A percentile compares a stretch with the other conserved stretches of the same genome.
Evolutionary conservation across 2,113 vertebrate species (phyloP).

Genomic region (Cyprinus carpio): DNA sequence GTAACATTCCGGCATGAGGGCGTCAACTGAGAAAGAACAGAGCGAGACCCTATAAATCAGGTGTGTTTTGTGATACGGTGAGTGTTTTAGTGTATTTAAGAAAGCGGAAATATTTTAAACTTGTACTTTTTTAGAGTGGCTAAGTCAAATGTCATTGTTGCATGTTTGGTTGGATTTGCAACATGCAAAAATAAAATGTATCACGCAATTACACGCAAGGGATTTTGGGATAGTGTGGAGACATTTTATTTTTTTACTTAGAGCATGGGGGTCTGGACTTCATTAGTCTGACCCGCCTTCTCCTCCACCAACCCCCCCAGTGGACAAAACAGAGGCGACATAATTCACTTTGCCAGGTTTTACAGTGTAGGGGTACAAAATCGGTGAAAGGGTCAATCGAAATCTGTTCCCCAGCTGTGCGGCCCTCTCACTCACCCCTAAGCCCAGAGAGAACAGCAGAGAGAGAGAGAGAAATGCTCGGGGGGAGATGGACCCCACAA

Average conservation of each 20-base stretch:
- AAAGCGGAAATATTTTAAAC: slow-evolving; percentile 1
- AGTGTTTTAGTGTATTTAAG: slow-evolving; percentile 15
- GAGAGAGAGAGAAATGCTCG: slow-evolving; percentile 15
- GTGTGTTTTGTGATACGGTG: not conserved
- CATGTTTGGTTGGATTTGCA: not conserved
- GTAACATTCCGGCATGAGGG: slow-evolving; percentile 16
- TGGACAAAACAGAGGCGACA: slow-evolving; percentile 60
- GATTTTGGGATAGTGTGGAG: not conserved
- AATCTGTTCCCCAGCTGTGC: slow-evolving; percentile 66
- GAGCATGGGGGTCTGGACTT: slow-evolving; percentile 58
- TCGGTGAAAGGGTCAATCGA: slow-evolving; percentile 59
- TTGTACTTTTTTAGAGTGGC: not conserved
- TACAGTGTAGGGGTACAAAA: slow-evolving; percentile 60
- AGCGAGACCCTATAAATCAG: not conserved
- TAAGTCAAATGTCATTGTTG: not conserved
- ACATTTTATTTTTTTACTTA: slow-evolving; percentile 6
- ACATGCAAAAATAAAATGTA: not conserved
- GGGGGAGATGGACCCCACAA: slow-evolving; percentile 29
- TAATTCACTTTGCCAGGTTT: slow-evolving; percentile 67
- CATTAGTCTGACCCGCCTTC: slow-evolving; percentile 46
- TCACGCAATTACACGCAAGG: not conserved
- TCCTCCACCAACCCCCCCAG: not conserved
- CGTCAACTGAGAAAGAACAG: slow-evolving; percentile 1
- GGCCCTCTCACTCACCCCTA: slow-evolving; percentile 50
- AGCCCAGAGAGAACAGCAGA: slow-evolving; percentile 1